Evolutionary conservation across 2,797 vertebrate species (phyloP), one percentile per base, ranked within the genome.

Genomic region (Leontocebus nigricollis): DNA sequence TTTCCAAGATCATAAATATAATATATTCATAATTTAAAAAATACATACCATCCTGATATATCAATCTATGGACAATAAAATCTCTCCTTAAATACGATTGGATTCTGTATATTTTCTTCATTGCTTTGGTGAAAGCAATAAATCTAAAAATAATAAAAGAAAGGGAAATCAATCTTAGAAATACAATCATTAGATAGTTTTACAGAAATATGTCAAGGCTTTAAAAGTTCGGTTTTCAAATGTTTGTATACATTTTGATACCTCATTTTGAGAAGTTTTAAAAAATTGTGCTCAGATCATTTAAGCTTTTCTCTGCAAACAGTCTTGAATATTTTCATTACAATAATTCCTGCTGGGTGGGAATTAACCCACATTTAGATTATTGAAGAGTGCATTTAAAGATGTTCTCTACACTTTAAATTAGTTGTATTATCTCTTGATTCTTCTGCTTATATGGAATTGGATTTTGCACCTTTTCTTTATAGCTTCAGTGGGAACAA

Each of bases 1-100:
- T 64, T 94, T 22, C 89, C 27, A 96, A 96, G 73, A 93, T 88
- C 76, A 73, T 84, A 94, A 83, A 86, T 83, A 64, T 85, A 33
- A 84, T 85, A 36, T 44, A 77, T 44, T 61, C 13, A 26, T 91
- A 96, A 91, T 93, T 92, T 75, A n/a, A 86, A 86, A 86, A 50
- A 92, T 30, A 84, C 9, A 97, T 92, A 73, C 41, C 55, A 77
- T 95, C 39, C 13, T 95, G 48, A 9, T 61, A 73, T 77, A 72
- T 59, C 79, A 84, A 76, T 17, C 55, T 94, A 15, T 82, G 48
- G 41, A 64, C 46, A 93, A 79, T 84, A 94, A 95, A 94, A 93
- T 26, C 20, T 59, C 19, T 75, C 22, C 61, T 72, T 44, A 79
- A 77, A 79, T 30, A 89, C 36, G 55, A 3, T 41, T 84, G 48